Evolutionary conservation across 2,113 vertebrate species (phyloP).

Genomic region (Protomyctophum bolini): DNA sequence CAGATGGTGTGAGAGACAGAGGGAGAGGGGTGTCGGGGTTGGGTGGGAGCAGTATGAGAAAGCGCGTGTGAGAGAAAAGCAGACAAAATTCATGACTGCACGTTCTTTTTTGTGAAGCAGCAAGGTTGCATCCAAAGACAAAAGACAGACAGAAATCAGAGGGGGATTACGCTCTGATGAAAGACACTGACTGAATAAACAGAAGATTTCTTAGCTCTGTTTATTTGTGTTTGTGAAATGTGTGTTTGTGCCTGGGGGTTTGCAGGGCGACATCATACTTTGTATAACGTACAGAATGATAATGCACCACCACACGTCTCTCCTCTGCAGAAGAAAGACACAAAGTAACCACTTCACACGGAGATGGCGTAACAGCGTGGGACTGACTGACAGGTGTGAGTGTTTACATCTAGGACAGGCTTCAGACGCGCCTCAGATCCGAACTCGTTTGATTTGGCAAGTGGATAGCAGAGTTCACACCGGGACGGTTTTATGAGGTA

Average conservation of each 20-base stretch:
- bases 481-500: conserved; percentile 9
- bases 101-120: conserved; percentile 43
- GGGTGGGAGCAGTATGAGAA: not conserved
- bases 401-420: not conserved
- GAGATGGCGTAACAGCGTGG: conserved; percentile 27
- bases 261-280: conserved; percentile 24
- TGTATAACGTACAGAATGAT: conserved; percentile 43
- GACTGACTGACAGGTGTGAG: conserved; percentile 50
- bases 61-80: conserved; percentile 1
- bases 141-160: conserved; percentile 54
- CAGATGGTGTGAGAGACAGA: not conserved
- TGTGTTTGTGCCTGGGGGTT: conserved; percentile 27
- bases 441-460: too few species aligned
- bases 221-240: not conserved
- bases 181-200: conserved; percentile 64
- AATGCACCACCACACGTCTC: conserved; percentile 27
- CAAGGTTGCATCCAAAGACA: conserved; percentile 58
- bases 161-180: conserved; percentile 52
- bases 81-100: conserved; percentile 11
- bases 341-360: conserved; percentile 33
- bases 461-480: too few species aligned
- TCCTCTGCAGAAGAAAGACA: conserved; percentile 40
- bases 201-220: conserved; percentile 44
- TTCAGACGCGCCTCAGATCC: too few species aligned
- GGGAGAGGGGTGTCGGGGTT: not conserved